Evolutionary conservation across 2,113 vertebrate genomes (phyloP).

Genomic region (Eurystomus gularis): DNA sequence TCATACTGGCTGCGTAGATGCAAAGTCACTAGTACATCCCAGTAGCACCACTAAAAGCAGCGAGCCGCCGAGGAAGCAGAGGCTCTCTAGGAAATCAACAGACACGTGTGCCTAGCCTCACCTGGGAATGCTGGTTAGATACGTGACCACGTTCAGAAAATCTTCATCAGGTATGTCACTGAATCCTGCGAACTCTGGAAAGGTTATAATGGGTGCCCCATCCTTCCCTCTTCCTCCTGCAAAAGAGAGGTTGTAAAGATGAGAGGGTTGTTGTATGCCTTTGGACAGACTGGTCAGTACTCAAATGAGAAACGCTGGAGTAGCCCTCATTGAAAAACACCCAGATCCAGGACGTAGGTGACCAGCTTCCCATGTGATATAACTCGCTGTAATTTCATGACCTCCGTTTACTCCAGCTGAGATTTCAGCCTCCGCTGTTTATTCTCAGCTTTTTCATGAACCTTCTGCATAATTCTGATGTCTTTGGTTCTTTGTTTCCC

Average conservation of each 20-base stretch:
- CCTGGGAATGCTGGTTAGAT: slow-evolving; percentile 95
- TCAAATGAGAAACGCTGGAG: not conserved
- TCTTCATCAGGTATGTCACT: slow-evolving; percentile 90
- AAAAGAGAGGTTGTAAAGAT: slow-evolving; percentile 22
- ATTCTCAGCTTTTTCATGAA: not conserved
- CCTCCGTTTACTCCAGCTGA: not conserved
- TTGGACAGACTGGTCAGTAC: not conserved
- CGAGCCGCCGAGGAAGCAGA: not conserved
- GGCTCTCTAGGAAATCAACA: not conserved
- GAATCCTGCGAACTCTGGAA: slow-evolving; percentile 90
- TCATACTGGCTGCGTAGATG: not conserved
- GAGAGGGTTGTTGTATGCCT: not conserved
- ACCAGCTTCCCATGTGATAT: not conserved
- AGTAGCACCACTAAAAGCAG: not conserved
- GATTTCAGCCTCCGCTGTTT: not conserved
- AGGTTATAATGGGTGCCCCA: slow-evolving; percentile 91
- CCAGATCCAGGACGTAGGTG: not conserved
- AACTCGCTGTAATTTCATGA: not conserved
- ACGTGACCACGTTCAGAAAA: slow-evolving; percentile 92
- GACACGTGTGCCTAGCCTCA: slow-evolving; percentile 45
- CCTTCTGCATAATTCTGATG: not conserved
- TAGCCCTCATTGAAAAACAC: not conserved
- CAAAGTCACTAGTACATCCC: not conserved
- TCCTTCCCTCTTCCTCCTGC: slow-evolving; percentile 92
- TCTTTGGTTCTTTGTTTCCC: not conserved